Evolutionary conservation across 2,113 vertebrate genomes (phyloP).

Genomic region (Rhinoderma darwinii): DNA sequence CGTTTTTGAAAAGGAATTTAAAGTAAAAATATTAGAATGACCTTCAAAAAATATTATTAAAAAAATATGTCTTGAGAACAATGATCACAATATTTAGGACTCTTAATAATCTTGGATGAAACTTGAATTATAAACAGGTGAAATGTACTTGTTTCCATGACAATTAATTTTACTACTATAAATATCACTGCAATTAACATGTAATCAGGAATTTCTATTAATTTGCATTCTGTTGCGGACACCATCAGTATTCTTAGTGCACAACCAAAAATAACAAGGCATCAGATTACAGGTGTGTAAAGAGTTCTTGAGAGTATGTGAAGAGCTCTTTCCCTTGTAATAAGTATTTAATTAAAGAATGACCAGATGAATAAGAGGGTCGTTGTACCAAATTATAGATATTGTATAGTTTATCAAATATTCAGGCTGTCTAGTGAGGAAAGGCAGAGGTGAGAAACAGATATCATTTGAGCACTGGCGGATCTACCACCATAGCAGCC

Average conservation of each 20-base stretch:
- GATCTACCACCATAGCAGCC: too few species aligned
- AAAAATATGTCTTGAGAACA: not conserved
- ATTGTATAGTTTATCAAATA: not conserved
- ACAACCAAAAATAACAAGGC: not conserved
- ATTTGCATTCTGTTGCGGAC: slow-evolving; percentile 8
- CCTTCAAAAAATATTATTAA: not conserved
- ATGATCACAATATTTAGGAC: not conserved
- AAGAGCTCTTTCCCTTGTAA: not conserved
- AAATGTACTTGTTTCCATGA: slow-evolving; percentile 21
- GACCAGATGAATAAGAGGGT: too few species aligned
- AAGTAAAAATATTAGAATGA: not conserved
- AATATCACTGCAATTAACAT: slow-evolving; percentile 12
- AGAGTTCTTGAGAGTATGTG: not conserved
- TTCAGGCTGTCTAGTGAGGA: not conserved
- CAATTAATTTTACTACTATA: slow-evolving; percentile 24
- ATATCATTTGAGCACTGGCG: too few species aligned
- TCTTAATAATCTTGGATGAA: slow-evolving; percentile 8
- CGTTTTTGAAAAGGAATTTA: not conserved
- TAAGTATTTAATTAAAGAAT: too few species aligned
- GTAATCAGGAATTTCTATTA: slow-evolving; percentile 1
- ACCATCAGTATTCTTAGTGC: slow-evolving; percentile 14
- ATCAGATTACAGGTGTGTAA: not conserved
- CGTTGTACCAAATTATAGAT: not conserved
- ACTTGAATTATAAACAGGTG: slow-evolving; percentile 5
- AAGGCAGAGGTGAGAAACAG: too few species aligned